Percentiles rank a stretch among this genome's conserved stretches.
Evolutionary conservation across 2,888 invertebrate genomes (phyloP).

Genomic region (Chrysomela aeneicollis): DNA sequence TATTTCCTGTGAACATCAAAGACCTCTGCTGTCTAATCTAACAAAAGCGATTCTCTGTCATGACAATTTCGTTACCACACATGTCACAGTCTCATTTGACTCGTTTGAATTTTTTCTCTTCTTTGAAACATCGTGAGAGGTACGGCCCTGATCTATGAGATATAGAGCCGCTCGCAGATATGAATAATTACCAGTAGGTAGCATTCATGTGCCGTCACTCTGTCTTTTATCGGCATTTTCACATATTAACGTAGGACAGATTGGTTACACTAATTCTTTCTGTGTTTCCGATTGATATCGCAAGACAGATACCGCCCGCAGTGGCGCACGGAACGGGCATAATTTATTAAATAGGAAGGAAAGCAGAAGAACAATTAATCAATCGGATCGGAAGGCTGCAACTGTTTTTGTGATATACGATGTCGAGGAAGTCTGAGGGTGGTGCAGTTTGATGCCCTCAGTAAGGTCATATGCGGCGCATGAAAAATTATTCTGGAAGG

Average conservation of each 20-base stretch:
- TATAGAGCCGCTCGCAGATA: too few species aligned
- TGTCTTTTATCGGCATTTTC: constrained; percentile 35
- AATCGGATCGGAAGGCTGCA: constrained; percentile 6
- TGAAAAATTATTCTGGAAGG: too few species aligned
- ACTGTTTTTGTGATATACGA: constrained; percentile 16
- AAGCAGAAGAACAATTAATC: constrained; percentile 6
- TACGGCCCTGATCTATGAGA: too few species aligned
- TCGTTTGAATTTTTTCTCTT: too few species aligned
- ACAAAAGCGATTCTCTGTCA: too few species aligned
- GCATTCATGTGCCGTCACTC: constrained; percentile 34
- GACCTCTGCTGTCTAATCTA: neutral
- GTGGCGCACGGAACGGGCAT: constrained; percentile 20
- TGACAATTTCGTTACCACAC: too few species aligned
- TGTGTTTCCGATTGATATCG: constrained; percentile 24
- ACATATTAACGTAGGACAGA: constrained; percentile 29
- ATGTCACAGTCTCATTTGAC: too few species aligned
- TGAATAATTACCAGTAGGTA: too few species aligned
- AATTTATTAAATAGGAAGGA: constrained; percentile 17
- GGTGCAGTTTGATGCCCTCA: neutral
- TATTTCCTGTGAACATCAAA: neutral
- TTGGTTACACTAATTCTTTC: constrained; percentile 31
- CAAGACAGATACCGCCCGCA: constrained; percentile 11
- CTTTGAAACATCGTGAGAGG: too few species aligned
- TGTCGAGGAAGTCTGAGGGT: constrained; percentile 7
- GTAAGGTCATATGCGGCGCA: too few species aligned